Base-by-base conservation (phyloP, 1,140 invertebrate species). In the Bombus breviceps region DNA sequence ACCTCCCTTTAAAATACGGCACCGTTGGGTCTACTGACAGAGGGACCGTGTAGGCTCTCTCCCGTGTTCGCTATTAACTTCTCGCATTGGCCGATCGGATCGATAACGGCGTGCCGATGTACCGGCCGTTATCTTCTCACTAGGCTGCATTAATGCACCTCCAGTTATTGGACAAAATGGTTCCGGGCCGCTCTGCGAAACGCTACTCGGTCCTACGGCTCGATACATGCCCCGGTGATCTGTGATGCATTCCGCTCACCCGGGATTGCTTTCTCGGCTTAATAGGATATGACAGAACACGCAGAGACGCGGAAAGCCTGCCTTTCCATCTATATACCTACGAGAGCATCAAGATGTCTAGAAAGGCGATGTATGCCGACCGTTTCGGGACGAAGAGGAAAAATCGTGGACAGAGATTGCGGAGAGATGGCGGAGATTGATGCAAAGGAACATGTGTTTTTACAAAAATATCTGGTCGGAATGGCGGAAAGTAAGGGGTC, bases 111-210 rank as follows among this genome's bases (percentile, higher is more conserved):
- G 82, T 87, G 75, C 81, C 88, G 85, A 91, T 90, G 86, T 86
- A 88, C 64, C 86, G 87, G 79, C 78, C 87, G 92, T 94, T 94
- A 94, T 94, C 93, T 93, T 93, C 90, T 90, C 91, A 87, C 89
- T 92, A 91, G 92, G 92, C 87, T 92, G 92, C 93, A 93, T 94
- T 93, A 93, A 94, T 94, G 92, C 91, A 94, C 90, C 91, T 92
- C 90, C 87, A 90, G 92, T 93, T 93, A 94, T 93, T 92, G 91
- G 90, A 93, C 91, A 92, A 92, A 94, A 94, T 94, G 92, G 92
- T 91, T 82, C 89, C 81, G 80, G 79, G n/a, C 62, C 85, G 89
- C 68, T 86, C 87, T 76, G 84, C 83, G 89, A 62, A 85, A 80
- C 75, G 77, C 13, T 85, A 57, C 39, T 62, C 47, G 75, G 34